A percentile compares a stretch with the other conserved stretches of the same genome.
These are phyloP conservation scores for Odontesthes bonariensis DNA, from an alignment of 2,113 vertebrate species.

Conservation along the genomic window DNA sequence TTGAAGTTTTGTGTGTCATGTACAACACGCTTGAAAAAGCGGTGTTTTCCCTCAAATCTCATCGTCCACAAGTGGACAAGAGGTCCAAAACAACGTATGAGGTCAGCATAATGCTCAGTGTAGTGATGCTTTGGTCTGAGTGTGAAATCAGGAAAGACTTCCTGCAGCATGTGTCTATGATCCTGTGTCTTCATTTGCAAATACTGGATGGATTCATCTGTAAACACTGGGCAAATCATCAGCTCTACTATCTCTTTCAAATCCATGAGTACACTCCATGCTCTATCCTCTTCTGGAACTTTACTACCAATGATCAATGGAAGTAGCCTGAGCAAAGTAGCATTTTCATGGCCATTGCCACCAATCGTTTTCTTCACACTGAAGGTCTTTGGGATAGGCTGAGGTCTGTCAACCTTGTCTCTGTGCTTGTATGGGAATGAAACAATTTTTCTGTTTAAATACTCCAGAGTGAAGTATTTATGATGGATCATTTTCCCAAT, in stretches of 20 bases:
- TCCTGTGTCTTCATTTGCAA: neutral
- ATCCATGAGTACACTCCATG: neutral
- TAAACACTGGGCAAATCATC: too few relatives aligned
- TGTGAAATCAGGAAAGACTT: too few relatives aligned
- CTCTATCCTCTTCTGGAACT: neutral
- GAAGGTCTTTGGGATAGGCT: neutral
- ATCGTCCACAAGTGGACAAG: neutral
- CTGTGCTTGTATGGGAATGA: slow-evolving; percentile 20
- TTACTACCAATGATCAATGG: slow-evolving; percentile 31
- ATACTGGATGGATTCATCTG: neutral
- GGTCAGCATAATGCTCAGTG: too few relatives aligned
- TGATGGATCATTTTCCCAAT: neutral
- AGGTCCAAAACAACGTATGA: neutral
- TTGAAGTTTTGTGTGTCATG: neutral
- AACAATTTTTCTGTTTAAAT: neutral
- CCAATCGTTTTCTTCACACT: slow-evolving; percentile 7
- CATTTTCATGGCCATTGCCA: slow-evolving; percentile 49
- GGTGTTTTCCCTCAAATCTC: neutral
- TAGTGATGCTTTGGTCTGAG: too few relatives aligned
- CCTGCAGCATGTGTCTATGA: too few relatives aligned
- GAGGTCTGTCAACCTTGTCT: slow-evolving; percentile 22
- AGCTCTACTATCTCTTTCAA: neutral
- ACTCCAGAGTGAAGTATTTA: slow-evolving; percentile 26
- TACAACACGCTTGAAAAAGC: neutral
- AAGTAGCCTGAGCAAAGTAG: slow-evolving; percentile 25